Conservation (phyloP, 2,888 invertebrate species). For the Stenchaetothrips biformis region DNA sequence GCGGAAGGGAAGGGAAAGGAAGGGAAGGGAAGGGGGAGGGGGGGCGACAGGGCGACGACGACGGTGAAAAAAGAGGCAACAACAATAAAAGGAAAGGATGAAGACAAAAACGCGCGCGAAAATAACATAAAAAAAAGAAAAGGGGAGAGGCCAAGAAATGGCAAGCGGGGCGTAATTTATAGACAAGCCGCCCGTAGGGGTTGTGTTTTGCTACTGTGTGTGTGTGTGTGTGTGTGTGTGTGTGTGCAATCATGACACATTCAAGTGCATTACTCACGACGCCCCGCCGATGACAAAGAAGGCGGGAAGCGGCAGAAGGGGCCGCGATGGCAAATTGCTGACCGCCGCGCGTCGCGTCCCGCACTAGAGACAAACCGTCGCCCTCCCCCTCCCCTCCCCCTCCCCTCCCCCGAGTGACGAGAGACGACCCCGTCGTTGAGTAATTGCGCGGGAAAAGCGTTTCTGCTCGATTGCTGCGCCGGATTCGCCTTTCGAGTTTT, state of each 20-base stretch:
- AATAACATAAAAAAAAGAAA: not conserved
- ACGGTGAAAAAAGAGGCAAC: not conserved
- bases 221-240: not conserved
- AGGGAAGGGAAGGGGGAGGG: not conserved
- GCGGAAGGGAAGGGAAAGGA: not conserved
- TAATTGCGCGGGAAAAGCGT: slow-evolving; percentile 15
- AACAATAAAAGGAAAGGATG: not conserved
- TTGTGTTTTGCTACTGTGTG: not conserved
- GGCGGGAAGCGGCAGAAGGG: no score
- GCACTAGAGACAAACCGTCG: no score
- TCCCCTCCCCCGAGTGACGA: no score
- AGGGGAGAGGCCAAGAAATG: not conserved
- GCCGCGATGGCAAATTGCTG: no score
- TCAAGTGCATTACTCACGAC: slow-evolving; percentile 13
- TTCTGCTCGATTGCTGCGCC: slow-evolving; percentile 17
- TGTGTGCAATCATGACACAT: slow-evolving; percentile 1
- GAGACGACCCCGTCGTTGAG: not conserved
- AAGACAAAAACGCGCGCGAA: not conserved
- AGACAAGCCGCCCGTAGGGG: not conserved
- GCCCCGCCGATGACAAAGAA: not conserved
- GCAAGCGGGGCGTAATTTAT: slow-evolving; percentile 17
- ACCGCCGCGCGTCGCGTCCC: no score
- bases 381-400: no score
- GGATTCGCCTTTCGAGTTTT: not conserved
- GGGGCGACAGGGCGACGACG: not conserved